phyloP scores from a whole-genome alignment of 2,888 invertebrate genomes.

The Amphipyra tragopoginis region DNA sequence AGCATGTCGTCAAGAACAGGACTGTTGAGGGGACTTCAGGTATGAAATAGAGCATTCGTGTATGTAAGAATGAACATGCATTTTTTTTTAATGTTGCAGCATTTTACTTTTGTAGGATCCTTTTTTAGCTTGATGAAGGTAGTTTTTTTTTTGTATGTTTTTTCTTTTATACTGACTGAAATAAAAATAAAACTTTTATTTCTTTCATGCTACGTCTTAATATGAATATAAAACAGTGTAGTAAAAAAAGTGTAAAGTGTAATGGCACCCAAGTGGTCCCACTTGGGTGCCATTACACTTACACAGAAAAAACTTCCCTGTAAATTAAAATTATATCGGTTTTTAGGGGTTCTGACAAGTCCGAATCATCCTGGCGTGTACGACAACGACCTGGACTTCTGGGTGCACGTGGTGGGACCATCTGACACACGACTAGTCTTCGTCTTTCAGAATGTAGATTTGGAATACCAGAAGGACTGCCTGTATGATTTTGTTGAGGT shows the following conservation, averaged over 20 bases:
- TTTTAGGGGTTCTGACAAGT: constrained; percentile 91
- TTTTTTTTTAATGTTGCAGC: no score
- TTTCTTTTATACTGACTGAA: no score
- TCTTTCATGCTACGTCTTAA: no score
- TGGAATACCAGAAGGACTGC: constrained; percentile 94
- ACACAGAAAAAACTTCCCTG: no score
- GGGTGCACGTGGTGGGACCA: constrained; percentile 92
- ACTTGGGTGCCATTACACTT: constrained; percentile 11
- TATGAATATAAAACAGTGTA: no score
- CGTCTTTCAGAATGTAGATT: constrained; percentile 92
- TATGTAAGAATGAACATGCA: no score
- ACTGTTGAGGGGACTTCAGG: constrained; percentile 90
- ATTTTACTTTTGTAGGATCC: no score
- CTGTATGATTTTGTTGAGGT: constrained; percentile 94
- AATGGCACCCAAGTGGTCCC: constrained; percentile 40
- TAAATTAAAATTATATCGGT: background rate
- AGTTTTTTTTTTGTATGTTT: no score
- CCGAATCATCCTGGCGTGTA: constrained; percentile 93
- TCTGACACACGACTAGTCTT: constrained; percentile 92
- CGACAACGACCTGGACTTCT: constrained; percentile 93
- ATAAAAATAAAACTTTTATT: no score
- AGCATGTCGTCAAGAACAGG: constrained; percentile 89
- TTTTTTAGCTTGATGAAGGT: no score
- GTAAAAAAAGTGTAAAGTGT: background rate
- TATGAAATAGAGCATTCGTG: constrained; percentile 46